Base-by-base conservation (phyloP, 2,113 vertebrate genomes). In the Lophochroa leadbeateri region DNA sequence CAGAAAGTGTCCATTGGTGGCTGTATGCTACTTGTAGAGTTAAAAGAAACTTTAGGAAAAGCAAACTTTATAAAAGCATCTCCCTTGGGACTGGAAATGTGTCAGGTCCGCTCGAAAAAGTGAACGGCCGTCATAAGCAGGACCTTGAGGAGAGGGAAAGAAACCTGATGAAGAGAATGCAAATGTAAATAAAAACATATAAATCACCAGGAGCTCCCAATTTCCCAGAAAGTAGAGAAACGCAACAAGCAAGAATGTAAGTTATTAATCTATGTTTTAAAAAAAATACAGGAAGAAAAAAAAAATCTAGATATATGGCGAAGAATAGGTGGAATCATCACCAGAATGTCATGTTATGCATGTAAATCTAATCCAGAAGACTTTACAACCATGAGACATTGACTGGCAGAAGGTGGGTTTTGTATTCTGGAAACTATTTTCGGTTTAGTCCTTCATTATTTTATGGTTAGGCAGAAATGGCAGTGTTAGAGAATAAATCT, bases 1-100 rank as follows among this genome's bases (percentile, higher is more conserved):
- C 25, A 25, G 46, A 29, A 55, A 21, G 28, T 10, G 20, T 24
- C 24, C 2, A 0, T 0, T 49, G 0, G 0, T 39, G 57, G 41
- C 19, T 67, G 19, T 24, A 1, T 12, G 27, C 33, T 65, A 44
- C 9, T 28, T 58, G 47, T 31, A 31, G 53, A 72, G 14, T 37
- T 41, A 25, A 33, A 87, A 58, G 82, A 12, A 53, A 70, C 16
- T 88, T 60, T n/a, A 31, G 31, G 37, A 37, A 90, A 82, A 72
- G 27, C 46, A 7, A 79, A 76, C 37, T 69, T 78, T 20, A 25
- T 43, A 7, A 37, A 82, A 33, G 9, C 9, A 4, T 50, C 49
- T 87, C 35, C 19, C 64, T 27, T 1, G 1, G 23, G 49, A 17
- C 29, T 53, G 43, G 46, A 79, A 55, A 68, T 9, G 8, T 7